Percentiles rank a stretch among this genome's conserved stretches.
phyloP scores from a whole-genome alignment of 1,140 invertebrate species.

The Drosophila serrata region DNA sequence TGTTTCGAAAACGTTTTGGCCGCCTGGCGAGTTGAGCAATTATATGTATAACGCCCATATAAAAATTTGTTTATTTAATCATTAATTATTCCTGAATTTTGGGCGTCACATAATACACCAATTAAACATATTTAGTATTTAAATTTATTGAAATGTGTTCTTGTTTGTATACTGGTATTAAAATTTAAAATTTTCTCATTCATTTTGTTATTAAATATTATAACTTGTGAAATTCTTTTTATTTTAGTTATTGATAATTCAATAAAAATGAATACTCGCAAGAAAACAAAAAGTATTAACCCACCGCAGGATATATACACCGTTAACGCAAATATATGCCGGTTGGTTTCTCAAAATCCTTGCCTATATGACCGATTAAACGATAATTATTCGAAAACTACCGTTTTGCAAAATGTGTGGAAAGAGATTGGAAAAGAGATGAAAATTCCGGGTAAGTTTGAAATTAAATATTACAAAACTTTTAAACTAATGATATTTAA shows the following conservation, averaged over 20 bases:
- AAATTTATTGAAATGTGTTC: no score
- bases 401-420: conserved; percentile 46
- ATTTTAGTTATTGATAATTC: not conserved
- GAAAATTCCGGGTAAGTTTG: conserved; percentile 59
- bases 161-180: no score
- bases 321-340: conserved; percentile 72
- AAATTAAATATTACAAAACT: not conserved
- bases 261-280: conserved; percentile 21
- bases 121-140: no score
- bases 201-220: not conserved
- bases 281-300: not conserved
- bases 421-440: conserved; percentile 60
- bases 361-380: conserved; percentile 72
- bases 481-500: not conserved
- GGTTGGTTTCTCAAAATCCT: conserved; percentile 63
- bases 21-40: no score
- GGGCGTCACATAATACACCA: no score
- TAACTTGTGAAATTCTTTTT: not conserved
- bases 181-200: no score
- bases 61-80: no score
- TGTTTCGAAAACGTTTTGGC: conserved; percentile 16
- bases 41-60: no score
- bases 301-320: conserved; percentile 58
- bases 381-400: conserved; percentile 30
- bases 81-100: no score